Conservation (phyloP, 2,113 vertebrate species). For the Phalacrocorax carbo region DNA sequence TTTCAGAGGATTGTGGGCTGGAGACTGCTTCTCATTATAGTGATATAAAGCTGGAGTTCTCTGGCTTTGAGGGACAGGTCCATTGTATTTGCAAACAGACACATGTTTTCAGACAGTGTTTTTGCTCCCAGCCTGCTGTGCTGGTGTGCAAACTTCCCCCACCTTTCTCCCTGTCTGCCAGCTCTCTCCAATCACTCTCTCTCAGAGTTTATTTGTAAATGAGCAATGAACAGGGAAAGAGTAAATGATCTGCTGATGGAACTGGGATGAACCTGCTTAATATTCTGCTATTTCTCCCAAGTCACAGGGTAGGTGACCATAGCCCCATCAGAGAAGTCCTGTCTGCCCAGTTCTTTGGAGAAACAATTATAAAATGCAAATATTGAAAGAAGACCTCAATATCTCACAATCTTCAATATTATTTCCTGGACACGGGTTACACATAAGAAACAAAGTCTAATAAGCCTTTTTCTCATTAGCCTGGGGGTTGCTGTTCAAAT, state of each 20-base stretch:
- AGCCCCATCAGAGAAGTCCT: not conserved
- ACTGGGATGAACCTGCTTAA: not conserved
- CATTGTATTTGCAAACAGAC: constrained; percentile 15
- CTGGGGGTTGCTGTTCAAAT: not conserved
- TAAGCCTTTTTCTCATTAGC: constrained; percentile 18
- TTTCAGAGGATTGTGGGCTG: not conserved
- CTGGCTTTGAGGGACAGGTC: constrained; percentile 6
- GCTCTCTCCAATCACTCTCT: not conserved
- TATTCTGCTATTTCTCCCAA: constrained; percentile 8
- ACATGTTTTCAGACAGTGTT: not conserved
- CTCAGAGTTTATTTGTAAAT: constrained; percentile 25
- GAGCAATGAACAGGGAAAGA: not conserved
- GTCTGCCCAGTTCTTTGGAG: not conserved
- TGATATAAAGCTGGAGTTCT: not conserved
- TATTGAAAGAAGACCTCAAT: constrained; percentile 28
- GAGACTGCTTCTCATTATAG: not conserved
- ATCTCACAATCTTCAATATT: constrained; percentile 27
- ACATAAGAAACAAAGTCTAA: constrained; percentile 23
- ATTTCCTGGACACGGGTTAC: not conserved
- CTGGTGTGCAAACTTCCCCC: not conserved
- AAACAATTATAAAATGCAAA: constrained; percentile 65
- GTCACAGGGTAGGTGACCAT: not conserved
- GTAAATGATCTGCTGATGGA: not conserved
- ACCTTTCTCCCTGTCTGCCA: not conserved
- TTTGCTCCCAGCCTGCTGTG: not conserved